These are phyloP conservation scores for Pharmacophagus antenor DNA, from an alignment of 2,888 invertebrate species.

Conservation along the genomic window DNA sequence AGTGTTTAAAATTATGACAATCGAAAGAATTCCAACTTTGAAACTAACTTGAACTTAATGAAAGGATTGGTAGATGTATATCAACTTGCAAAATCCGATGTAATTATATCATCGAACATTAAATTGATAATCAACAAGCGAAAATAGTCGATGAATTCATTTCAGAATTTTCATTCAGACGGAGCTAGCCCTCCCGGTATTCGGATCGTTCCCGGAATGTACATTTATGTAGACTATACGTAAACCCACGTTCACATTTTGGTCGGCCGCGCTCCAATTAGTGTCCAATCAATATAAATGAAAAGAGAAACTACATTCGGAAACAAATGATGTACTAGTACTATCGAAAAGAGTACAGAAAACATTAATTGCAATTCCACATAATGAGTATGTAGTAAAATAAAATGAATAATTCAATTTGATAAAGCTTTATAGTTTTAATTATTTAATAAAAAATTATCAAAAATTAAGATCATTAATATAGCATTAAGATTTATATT, in stretches of 20 bases:
- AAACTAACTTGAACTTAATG: neutral
- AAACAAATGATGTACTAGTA: neutral
- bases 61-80: neutral
- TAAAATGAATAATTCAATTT: too few relatives aligned
- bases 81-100: neutral
- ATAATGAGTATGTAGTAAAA: too few relatives aligned
- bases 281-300: constrained; percentile 14
- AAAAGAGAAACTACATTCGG: constrained; percentile 4
- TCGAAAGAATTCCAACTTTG: too few relatives aligned
- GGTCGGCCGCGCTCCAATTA: constrained; percentile 24
- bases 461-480: too few relatives aligned
- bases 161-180: constrained; percentile 3
- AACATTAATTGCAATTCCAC: neutral
- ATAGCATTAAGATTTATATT: too few relatives aligned
- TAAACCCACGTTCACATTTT: constrained; percentile 6
- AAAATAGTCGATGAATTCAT: constrained; percentile 12
- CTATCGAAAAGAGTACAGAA: neutral
- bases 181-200: neutral
- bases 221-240: constrained; percentile 15
- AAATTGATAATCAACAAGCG: neutral
- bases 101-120: neutral
- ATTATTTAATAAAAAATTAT: too few relatives aligned
- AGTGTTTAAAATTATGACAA: too few relatives aligned
- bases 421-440: too few relatives aligned
- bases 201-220: constrained; percentile 16